A percentile compares a stretch with the other conserved stretches of the same genome.
phyloP scores from a whole-genome alignment of 1,140 invertebrate genomes.

The Drosophila paulistorum region DNA sequence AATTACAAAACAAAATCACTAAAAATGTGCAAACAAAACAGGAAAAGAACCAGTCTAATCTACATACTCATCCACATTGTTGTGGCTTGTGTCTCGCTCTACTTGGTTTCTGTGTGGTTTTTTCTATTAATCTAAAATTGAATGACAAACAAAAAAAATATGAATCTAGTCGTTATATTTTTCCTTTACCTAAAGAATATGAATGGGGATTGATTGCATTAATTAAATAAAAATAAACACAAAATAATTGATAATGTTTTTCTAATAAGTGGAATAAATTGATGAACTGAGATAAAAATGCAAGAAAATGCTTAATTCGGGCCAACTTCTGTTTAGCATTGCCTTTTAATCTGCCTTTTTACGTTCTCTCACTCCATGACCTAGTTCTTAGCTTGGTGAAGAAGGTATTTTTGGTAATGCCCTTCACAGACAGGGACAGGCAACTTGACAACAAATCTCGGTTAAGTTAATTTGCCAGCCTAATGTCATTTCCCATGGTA shows the following conservation, averaged over 20 bases:
- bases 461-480: constrained; percentile 68
- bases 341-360: background rate
- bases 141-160: constrained; percentile 1
- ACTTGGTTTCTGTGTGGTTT: background rate
- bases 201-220: background rate
- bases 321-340: background rate
- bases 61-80: background rate
- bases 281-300: background rate
- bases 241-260: background rate
- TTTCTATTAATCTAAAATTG: constrained; percentile 1
- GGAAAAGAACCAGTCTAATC: constrained; percentile 1
- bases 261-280: background rate
- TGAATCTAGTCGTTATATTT: constrained; percentile 32
- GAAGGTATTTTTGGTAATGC: constrained; percentile 13
- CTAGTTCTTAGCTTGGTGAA: background rate
- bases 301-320: too few relatives aligned
- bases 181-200: background rate
- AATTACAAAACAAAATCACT: too few relatives aligned
- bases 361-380: background rate
- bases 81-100: background rate
- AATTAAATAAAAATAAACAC: background rate
- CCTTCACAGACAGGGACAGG: constrained; percentile 29
- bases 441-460: constrained; percentile 68
- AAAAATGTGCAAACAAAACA: too few relatives aligned
- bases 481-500: constrained; percentile 64